phyloP scores from a whole-genome alignment of 2,113 vertebrate species.

The Parotia lawesii region DNA sequence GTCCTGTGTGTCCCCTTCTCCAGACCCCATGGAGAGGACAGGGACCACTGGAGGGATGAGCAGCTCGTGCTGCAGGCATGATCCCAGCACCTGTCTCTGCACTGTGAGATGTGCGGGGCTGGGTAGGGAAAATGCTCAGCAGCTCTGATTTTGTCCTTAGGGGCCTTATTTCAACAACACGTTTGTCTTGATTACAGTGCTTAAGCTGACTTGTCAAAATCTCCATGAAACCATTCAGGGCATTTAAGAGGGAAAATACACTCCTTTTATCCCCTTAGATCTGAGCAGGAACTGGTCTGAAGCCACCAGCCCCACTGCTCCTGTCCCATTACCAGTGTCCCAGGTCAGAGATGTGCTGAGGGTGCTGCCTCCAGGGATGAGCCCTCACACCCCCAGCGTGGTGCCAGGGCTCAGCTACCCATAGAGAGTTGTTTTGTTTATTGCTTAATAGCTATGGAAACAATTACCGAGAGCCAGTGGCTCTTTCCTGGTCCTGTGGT shows the following conservation, averaged over 20 bases:
- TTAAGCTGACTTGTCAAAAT: slow-evolving; percentile 36
- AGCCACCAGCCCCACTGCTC: neutral
- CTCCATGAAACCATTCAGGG: neutral
- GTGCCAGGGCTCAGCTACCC: neutral
- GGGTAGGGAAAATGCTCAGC: neutral
- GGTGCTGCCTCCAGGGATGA: neutral
- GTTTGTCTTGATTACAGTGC: slow-evolving; percentile 42
- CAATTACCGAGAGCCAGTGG: neutral
- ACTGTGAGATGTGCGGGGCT: accelerated
- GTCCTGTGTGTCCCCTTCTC: neutral
- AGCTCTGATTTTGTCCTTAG: neutral
- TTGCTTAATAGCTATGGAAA: neutral
- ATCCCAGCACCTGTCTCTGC: neutral
- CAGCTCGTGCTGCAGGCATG: neutral
- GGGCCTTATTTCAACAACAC: slow-evolving; percentile 36
- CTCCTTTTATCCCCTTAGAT: neutral
- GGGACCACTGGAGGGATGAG: neutral
- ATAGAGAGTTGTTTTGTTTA: neutral
- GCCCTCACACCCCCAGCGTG: neutral
- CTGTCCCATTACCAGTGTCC: neutral
- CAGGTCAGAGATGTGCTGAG: neutral
- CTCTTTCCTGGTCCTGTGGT: accelerated
- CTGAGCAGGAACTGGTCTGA: neutral
- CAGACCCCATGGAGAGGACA: accelerated
- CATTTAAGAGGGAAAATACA: slow-evolving; percentile 1